Evolutionary conservation across 2,888 invertebrate species (phyloP), one percentile per base, ranked within the genome.

Genomic region (Seira musarum): DNA sequence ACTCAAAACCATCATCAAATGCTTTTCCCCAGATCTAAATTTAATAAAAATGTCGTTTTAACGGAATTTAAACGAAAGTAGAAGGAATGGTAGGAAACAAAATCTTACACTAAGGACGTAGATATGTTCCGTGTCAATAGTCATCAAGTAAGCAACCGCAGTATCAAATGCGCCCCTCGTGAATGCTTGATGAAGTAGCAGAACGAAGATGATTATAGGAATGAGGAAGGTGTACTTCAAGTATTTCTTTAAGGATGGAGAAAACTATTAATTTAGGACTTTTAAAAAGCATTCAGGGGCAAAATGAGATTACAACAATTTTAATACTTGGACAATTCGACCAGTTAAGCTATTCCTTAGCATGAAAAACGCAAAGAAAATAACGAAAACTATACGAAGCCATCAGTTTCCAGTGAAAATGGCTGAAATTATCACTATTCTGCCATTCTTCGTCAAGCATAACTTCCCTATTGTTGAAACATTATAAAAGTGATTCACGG

Each of bases 21-120:
- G 82, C 82, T 76, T 82, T 82, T 19, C 69, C 68, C 82, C 83
- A 83, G 35, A 83, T 24, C 83, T 83, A 65, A 65, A 65, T 25
- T 65, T n/a, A 65, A 63, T 15, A 2, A 35, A 2, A 10, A 6
- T n/a, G n/a, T n/a, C n/a, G n/a, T n/a, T n/a, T n/a, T n/a, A n/a
- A n/a, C n/a, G n/a, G n/a, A n/a, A n/a, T n/a, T n/a, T n/a, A n/a
- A n/a, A n/a, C n/a, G n/a, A n/a, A n/a, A n/a, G n/a, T n/a, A n/a
- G n/a, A n/a, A n/a, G n/a, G n/a, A n/a, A n/a, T n/a, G n/a, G n/a
- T n/a, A n/a, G n/a, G n/a, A n/a, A n/a, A n/a, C n/a, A n/a, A n/a
- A n/a, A n/a, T n/a, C 10, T 40, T 72, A 72, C 71, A 63, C 25
- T 72, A 22, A 72, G 25, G 1, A 64, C 71, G 19, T 63, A 72